phyloP scores from a whole-genome alignment of 2,888 invertebrate genomes.

The Gari tellinella region DNA sequence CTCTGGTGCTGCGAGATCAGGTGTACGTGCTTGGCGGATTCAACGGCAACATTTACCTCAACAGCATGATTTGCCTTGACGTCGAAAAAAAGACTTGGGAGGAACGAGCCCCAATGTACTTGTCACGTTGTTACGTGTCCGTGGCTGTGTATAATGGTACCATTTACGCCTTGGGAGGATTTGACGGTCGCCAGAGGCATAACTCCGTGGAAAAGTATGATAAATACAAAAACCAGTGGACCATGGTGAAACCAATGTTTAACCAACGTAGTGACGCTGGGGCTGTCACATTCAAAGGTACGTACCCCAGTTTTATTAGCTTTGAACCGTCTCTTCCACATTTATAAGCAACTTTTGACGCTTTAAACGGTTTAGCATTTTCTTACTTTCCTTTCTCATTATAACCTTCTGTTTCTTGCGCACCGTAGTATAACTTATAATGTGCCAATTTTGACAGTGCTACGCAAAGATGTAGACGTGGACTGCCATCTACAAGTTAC shows the following conservation, averaged over 20 bases:
- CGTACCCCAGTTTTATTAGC: too few relatives aligned
- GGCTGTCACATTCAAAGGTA: conserved; percentile 88
- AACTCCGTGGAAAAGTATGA: conserved; percentile 95
- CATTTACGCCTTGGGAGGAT: conserved; percentile 85
- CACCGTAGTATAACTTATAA: too few relatives aligned
- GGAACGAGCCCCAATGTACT: conserved; percentile 85
- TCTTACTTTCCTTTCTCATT: too few relatives aligned
- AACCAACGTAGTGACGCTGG: conserved; percentile 91
- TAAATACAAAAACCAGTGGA: conserved; percentile 91
- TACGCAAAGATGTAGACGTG: too few relatives aligned
- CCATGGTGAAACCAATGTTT: conserved; percentile 93
- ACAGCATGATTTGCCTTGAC: conserved; percentile 83
- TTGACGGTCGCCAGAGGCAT: conserved; percentile 89
- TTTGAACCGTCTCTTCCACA: too few relatives aligned
- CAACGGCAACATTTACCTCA: conserved; percentile 84
- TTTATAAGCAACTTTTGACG: too few relatives aligned
- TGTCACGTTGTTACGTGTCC: conserved; percentile 87
- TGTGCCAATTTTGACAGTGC: too few relatives aligned
- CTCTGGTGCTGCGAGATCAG: conserved; percentile 83
- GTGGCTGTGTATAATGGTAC: conserved; percentile 84
- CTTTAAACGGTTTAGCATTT: too few relatives aligned
- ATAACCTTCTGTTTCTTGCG: too few relatives aligned
- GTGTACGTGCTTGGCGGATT: conserved; percentile 86
- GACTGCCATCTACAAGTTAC: too few relatives aligned
- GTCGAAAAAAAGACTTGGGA: conserved; percentile 81